Evolutionary conservation across 2,113 vertebrate species (phyloP).

Genomic region (Zapus hudsonius): DNA sequence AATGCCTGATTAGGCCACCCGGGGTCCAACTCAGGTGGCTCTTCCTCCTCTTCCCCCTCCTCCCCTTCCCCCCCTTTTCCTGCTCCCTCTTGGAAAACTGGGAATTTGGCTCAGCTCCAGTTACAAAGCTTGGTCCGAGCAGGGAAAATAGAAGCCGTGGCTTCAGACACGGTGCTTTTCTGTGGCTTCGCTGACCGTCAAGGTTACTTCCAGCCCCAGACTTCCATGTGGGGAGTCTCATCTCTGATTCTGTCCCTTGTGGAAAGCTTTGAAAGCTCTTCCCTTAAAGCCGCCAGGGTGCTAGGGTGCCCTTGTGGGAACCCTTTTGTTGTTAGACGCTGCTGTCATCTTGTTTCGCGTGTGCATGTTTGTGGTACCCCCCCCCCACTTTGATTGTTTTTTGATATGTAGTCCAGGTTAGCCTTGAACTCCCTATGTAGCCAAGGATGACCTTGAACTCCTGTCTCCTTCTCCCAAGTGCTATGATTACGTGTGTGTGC

Average conservation of each 20-base stretch:
- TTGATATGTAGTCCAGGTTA: neutral
- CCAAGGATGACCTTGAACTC: neutral
- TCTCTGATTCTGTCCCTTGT: neutral
- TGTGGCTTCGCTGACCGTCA: neutral
- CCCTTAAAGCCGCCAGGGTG: neutral
- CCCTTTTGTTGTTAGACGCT: neutral
- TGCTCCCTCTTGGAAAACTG: slow-evolving; percentile 4
- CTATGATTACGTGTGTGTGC: neutral
- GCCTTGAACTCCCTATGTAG: neutral
- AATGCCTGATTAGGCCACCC: neutral
- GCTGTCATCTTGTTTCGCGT: neutral
- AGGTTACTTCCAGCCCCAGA: neutral
- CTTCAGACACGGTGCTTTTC: neutral
- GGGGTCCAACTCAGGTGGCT: neutral
- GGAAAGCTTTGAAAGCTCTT: neutral
- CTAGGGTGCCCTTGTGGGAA: neutral
- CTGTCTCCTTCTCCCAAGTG: neutral
- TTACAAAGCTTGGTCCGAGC: neutral
- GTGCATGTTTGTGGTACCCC: too few relatives aligned
- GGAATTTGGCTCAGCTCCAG: neutral
- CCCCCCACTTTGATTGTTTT: neutral
- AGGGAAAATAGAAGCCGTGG: neutral
- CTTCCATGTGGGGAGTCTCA: neutral
- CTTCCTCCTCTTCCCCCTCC: neutral
- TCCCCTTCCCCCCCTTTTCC: neutral